Evolutionary conservation across 2,113 vertebrate species (phyloP), one percentile per base, ranked within the genome.

Genomic region (Triplophysa dalaica): DNA sequence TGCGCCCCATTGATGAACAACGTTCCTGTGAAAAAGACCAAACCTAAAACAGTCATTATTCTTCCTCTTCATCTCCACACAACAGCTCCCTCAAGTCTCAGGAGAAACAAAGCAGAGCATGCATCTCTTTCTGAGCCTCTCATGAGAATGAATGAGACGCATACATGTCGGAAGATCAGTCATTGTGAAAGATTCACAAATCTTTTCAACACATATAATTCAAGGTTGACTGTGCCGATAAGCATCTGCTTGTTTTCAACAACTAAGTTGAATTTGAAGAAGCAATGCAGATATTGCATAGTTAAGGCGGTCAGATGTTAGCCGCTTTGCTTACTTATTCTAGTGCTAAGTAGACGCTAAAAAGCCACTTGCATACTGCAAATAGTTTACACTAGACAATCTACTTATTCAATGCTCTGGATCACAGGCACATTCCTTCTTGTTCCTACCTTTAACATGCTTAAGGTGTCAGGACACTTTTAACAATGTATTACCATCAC

Each of bases 101-200:
- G 66, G 21, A 69, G 21, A 69, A 3, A 69, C 41, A 48, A 48
- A 24, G 43, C 66, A 50, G 66, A 48, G 12, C 66, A 21, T 69
- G 66, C 21, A 8, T 69, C 54, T 21, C 54, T 56, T 56, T n/a
- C 19, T 56, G 17, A n/a, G 17, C 19, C 19, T 56, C 66, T 69
- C 66, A 69, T 69, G 66, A 26, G 43, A 69, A 26, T 24, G 12
- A 7, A 54, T 56, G 19, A 21, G 52, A 56, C 8, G 1, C 12
- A 68, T 68, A 16, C 66, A 68, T 0, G 8, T 69, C 43, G 50
- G 21, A 43, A 69, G 43, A 9, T 50, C 21, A 17, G 21, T 26
- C 17, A 56, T 16, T 56, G 54, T 21, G 8, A 21, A n/a, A 19
- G 19, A 56, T n/a, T n/a, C 19, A n/a, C 33, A 33, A 6, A 33